Percentiles rank a stretch among this genome's conserved stretches.
phyloP scores from a whole-genome alignment of 1,140 invertebrate genomes.

The Rhagoletis zephyria region DNA sequence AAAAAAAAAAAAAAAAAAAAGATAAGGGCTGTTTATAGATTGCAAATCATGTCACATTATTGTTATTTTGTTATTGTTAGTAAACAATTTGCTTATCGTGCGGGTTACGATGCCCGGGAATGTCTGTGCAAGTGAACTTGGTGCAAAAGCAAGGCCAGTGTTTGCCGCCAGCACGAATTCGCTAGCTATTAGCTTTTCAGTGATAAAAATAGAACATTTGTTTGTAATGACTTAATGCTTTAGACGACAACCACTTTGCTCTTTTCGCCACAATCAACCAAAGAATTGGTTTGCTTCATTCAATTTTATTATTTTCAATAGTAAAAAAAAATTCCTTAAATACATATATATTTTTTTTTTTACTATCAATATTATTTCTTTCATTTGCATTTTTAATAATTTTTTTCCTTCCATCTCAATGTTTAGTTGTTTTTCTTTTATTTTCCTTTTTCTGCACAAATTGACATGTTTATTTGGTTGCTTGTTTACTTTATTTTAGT shows the following conservation, averaged over 20 bases:
- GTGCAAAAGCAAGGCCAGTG: neutral
- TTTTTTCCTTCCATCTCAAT: too few species aligned
- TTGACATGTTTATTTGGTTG: neutral
- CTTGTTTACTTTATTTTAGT: slow-evolving; percentile 9
- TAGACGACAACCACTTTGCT: neutral
- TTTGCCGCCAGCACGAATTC: neutral
- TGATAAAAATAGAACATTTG: slow-evolving; percentile 19
- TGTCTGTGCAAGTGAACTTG: neutral
- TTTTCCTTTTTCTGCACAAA: neutral
- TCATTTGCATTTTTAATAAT: too few species aligned
- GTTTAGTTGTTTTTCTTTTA: neutral
- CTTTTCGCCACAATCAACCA: neutral
- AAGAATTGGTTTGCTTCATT: neutral
- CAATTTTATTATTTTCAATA: neutral
- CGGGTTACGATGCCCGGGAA: slow-evolving; percentile 13
- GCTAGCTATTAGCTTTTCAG: neutral
- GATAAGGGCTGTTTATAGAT: too few species aligned
- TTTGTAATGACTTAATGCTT: neutral
- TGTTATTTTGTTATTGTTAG: neutral
- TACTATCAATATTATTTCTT: too few species aligned
- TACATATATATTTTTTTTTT: too few species aligned
- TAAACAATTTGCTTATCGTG: slow-evolving; percentile 41
- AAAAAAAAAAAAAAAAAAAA: too few species aligned
- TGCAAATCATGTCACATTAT: too few species aligned
- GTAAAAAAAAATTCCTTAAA: too few species aligned